Evolutionary conservation across 2,113 vertebrate species (phyloP), one percentile per base, ranked within the genome.

Genomic region (Onychostoma macrolepis): DNA sequence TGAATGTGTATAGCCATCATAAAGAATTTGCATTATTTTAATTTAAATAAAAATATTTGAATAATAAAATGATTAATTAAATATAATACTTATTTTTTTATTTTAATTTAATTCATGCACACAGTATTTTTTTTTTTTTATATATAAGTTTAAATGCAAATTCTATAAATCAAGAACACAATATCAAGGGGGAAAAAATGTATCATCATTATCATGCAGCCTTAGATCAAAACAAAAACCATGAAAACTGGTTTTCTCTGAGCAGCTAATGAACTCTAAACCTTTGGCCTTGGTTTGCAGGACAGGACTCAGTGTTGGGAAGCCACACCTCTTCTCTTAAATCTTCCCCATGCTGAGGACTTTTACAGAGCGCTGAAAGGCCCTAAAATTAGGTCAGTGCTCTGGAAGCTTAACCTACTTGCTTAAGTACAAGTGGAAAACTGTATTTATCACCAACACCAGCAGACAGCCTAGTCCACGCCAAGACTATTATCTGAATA

Each of bases 301-400:
- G 5, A 71, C 75, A 45, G 41, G 11, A 13, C 56, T 36, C 19
- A 36, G 53, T 56, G 58, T 21, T 72, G 77, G 67, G 77, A 86
- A 86, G 77, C 61, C 61, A 69, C 85, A 71, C 85, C 76, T 80
- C 77, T 74, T 36, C 63, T 11, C 69, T 74, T n/a, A 50, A 84
- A 56, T 50, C 67, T 26, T 84, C 30, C 21, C 33, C 19, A 38
- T n/a, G 30, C 6, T 50, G 28, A 48, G 41, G 36, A 67, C 21
- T 3, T 61, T 61, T 26, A 80, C 24, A 24, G 33, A 65, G 15
- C 1, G n/a, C 36, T 63, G 30, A 74, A 75, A 38, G 24, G 69
- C 48, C 48, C 15, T 75, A 8, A 74, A 84, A 56, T 74, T 74
- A 58, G 83, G 83, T 84, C 83, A 84, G 24, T n/a, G 45, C 69